phyloP scores from a whole-genome alignment of 2,113 vertebrate genomes.

The Noctilio leporinus region DNA sequence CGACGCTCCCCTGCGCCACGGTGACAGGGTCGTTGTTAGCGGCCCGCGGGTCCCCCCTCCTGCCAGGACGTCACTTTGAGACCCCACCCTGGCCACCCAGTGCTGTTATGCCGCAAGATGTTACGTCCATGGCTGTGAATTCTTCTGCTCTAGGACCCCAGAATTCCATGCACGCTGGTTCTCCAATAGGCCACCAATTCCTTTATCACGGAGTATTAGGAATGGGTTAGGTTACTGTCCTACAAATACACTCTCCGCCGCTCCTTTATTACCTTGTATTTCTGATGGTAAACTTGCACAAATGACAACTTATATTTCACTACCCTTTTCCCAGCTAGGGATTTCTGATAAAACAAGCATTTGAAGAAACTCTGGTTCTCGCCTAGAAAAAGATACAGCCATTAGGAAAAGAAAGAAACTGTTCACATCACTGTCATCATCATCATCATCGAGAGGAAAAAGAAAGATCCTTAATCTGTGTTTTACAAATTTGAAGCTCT shows the following conservation, averaged over 20 bases:
- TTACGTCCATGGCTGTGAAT: background rate
- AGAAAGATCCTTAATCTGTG: background rate
- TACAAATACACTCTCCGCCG: background rate
- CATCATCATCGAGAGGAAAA: background rate
- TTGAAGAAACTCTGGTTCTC: background rate
- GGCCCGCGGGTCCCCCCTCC: background rate
- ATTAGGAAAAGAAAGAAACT: background rate
- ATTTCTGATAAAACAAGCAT: background rate
- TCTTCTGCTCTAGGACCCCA: background rate
- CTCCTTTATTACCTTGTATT: background rate
- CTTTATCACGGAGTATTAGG: background rate
- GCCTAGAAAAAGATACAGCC: background rate
- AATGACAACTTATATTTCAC: background rate
- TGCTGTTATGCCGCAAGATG: background rate
- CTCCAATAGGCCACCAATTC: background rate
- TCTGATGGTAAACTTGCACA: background rate
- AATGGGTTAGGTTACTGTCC: background rate
- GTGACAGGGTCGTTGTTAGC: too few species aligned
- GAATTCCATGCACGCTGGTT: background rate
- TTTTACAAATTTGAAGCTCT: background rate
- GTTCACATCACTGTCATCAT: background rate
- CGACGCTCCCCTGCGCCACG: too few species aligned
- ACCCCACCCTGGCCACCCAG: background rate
- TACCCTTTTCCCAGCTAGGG: background rate
- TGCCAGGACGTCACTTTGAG: constrained; percentile 33